phyloP scores from a whole-genome alignment of 30 jellyfish, hydroid and myxozoan genomes.

The Chrysaora quinquecirrha region DNA sequence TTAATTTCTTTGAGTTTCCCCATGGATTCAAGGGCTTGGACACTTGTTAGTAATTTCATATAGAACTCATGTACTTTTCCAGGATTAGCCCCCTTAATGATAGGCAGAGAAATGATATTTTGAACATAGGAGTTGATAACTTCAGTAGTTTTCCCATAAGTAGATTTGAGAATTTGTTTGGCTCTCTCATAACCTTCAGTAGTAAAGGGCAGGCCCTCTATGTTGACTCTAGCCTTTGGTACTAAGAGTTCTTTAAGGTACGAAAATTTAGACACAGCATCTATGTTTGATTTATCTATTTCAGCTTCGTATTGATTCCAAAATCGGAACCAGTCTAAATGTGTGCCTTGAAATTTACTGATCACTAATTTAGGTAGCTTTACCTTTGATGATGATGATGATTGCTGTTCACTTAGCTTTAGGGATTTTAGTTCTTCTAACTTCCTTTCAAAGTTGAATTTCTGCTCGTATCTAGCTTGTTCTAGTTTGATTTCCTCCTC shows the following conservation, averaged over 20 bases:
- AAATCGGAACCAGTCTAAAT: constrained; percentile 74
- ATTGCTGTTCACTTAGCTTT: background rate
- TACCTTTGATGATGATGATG: constrained; percentile 40
- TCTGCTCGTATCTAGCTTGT: constrained; percentile 31
- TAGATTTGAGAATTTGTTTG: constrained; percentile 52
- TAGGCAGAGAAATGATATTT: constrained; percentile 32
- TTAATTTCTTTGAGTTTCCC: too few relatives aligned
- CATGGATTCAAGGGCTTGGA: constrained; percentile 77
- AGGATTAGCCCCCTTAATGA: constrained; percentile 53
- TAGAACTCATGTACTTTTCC: constrained; percentile 41
- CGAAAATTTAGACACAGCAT: constrained; percentile 12
- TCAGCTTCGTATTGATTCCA: constrained; percentile 75
- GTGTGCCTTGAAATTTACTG: constrained; percentile 67
- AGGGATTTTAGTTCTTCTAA: constrained; percentile 23
- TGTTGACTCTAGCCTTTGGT: constrained; percentile 35
- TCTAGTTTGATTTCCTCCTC: constrained; percentile 47
- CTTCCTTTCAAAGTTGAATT: constrained; percentile 21
- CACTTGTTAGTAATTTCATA: constrained; percentile 49
- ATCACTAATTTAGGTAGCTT: constrained; percentile 72
- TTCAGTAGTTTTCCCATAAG: constrained; percentile 75
- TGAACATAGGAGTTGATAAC: constrained; percentile 67
- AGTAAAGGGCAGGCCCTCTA: constrained; percentile 79
- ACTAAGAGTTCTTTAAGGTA: constrained; percentile 39
- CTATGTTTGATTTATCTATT: constrained; percentile 44
- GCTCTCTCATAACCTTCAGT: constrained; percentile 85